Base-by-base conservation (phyloP, 1,140 invertebrate species). In the Agraylea sexmaculata region DNA sequence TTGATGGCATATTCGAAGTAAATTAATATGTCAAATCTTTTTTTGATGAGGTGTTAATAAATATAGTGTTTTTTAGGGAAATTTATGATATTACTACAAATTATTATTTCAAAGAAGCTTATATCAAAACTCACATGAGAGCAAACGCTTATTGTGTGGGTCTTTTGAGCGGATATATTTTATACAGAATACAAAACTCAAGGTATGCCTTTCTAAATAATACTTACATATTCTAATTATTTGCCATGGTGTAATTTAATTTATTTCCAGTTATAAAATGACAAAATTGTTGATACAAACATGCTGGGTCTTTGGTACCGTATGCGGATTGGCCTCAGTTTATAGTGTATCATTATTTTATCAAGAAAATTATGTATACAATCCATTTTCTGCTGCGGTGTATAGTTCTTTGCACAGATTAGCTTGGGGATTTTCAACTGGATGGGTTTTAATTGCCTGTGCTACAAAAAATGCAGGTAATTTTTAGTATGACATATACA, bases 81-180 rank as follows among this genome's bases (percentile, higher is more conserved):
- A 59, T 77, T 11, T 57, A 62, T 17, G 76, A 79, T 52, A 66
- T 78, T 36, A 62, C 67, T 2, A 56, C 53, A 7, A 78, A 80
- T 52, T 58, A 60, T 22, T 80, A 76, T 45, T 80, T 77, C 48
- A 67, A 64, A 42, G 68, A 64, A 25, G 67, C 65, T 4, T 82
- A 80, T 42, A 75, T 79, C 2, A 78, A 77, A 53, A 80, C 78
- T 2, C 78, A 82, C 49, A 78, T 78, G 71, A 69, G 77, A 53
- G 74, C 78, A 32, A 71, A 61, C 32, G 65, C 74, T 0, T 82
- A 82, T 48, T 72, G 71, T 43, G 64, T 78, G 51, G 78, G 78
- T 28, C 50, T 82, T 30, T 40, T 74, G 18, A 71, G 69, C 45
- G 78, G 75, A 17, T 78, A 75, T 45, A 51, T 78, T n/a, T 62